Evolutionary conservation across 2,113 vertebrate species (phyloP), one percentile per base, ranked within the genome.

Genomic region (Gallinago jamesoni): DNA sequence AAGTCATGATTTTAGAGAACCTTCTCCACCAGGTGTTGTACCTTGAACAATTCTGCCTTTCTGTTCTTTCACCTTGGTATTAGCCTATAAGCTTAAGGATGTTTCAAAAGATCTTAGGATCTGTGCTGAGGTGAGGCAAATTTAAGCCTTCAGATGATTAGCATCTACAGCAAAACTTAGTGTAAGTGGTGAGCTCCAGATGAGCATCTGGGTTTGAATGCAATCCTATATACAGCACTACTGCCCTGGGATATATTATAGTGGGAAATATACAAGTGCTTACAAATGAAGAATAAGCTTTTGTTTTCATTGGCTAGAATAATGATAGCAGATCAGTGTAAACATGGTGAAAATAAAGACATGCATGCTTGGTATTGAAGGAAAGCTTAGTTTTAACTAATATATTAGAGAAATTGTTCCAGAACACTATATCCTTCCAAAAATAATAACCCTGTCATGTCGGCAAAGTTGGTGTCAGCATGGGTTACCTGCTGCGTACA

Each of bases 401-500:
- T 96, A 91, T 92, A 96, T 97, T 96, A 96, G 72, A 97, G 84
- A 98, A 98, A 98, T 96, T 97, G 93, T 97, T 98, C 95, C 97
- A 98, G 97, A 98, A 97, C 85, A 45, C 89, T 96, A 96, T 91
- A 96, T 96, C 88, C 95, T 97, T 97, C 96, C 96, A 97, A 97
- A 97, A 98, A 98, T 97, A 98, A 98, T 97, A 98, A 96, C 94
- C 92, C 91, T 96, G 94, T 97, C 96, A 98, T 98, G 96, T 97
- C 78, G 39, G 95, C 95, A 97, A 93, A 97, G 96, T 97, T 89
- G 37, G 95, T 98, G 97, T 98, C 96, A 97, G 95, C 95, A 94
- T 95, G 97, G 97, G 96, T 98, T 98, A 98, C 97, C 97, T 98
- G 93, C 97, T 97, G 73, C 33, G 53, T 87, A 94, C 96, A 97